Base-by-base conservation (phyloP, 30 jellyfish, hydroid and myxozoan species). In the Chrysaora quinquecirrha region DNA sequence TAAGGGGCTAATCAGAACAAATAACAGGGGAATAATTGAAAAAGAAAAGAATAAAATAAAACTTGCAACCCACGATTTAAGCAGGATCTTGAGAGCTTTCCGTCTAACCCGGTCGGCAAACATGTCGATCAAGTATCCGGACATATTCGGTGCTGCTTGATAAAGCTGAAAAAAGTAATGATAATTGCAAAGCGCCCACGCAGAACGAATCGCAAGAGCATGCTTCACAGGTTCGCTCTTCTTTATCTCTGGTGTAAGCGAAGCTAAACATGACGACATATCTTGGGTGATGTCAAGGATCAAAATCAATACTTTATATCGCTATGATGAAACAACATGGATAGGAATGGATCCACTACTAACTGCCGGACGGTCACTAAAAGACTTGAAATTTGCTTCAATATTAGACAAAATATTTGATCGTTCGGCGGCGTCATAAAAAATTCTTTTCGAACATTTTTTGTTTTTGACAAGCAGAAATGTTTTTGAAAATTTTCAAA, bases 171-270 rank as follows among this genome's bases (percentile, higher is more conserved):
- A 95, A 80, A 95, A 95, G 86, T 61, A 75, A 80, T 83, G 99
- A 70, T 95, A 88, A 89, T 95, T 95, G 89, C 92, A 80, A 52
- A 95, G 93, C 24, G 95, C 97, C 96, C 96, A 88, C 27, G 99
- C 99, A 22, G 99, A 86, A 62, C 99, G 99, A 54, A 95, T 29
- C n/a, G 96, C 89, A 60, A 95, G 76, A 30, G 99, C 97, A 72
- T 95, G 99, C 48, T 73, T 80, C 34, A 95, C 99, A 52, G 95
- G 97, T 58, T 84, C 85, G 66, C 95, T 91, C 64, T 68, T 60
- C 93, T 85, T 85, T 75, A 79, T 87, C 63, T 88, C 96, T 33
- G 87, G 70, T 16, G 97, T 90, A 0, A 89, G 90, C 30, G 97
- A 87, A 68, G 97, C 96, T 54, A 95, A 70, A 54, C 99, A 95